A percentile compares a stretch with the other conserved stretches of the same genome.
phyloP scores from a whole-genome alignment of 2,888 invertebrate genomes.

The Hydroisotoma schaefferi region DNA sequence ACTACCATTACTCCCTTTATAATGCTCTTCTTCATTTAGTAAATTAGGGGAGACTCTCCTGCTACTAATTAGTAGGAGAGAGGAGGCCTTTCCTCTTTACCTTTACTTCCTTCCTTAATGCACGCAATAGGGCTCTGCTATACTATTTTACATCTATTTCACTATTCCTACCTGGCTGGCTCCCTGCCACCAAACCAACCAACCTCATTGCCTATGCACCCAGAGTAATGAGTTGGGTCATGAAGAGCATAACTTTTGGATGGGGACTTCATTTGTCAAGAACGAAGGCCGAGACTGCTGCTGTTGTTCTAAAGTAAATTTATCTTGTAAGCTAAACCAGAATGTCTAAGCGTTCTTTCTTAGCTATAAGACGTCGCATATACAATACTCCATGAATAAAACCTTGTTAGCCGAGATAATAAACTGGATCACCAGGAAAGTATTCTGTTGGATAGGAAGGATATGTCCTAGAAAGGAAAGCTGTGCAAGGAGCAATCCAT shows the following conservation, averaged over 20 bases:
- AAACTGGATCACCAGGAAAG: neutral
- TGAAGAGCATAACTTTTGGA: conserved; percentile 10
- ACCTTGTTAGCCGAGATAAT: too few relatives aligned
- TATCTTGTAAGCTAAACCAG: too few relatives aligned
- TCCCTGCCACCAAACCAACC: too few relatives aligned
- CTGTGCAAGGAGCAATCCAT: conserved; percentile 11
- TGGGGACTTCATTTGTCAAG: conserved; percentile 12
- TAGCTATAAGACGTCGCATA: too few relatives aligned
- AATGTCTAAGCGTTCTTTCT: too few relatives aligned
- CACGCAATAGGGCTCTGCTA: neutral
- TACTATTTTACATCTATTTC: neutral
- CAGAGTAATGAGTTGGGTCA: conserved; percentile 16
- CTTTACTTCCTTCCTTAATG: too few relatives aligned
- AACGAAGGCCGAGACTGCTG: conserved; percentile 12
- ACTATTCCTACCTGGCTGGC: too few relatives aligned
- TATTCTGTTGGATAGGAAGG: neutral
- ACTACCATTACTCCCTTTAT: conserved; percentile 8
- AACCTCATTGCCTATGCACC: conserved; percentile 9
- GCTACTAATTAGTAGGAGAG: conserved; percentile 2
- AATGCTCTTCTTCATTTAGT: conserved; percentile 12
- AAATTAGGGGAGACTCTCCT: conserved; percentile 11
- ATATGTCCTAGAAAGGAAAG: conserved; percentile 14
- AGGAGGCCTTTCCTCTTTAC: neutral
- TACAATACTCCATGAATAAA: too few relatives aligned
- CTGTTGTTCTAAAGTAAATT: too few relatives aligned